Conservation (phyloP, 2,888 invertebrate genomes). For the Caradrina clavipalpis region DNA sequence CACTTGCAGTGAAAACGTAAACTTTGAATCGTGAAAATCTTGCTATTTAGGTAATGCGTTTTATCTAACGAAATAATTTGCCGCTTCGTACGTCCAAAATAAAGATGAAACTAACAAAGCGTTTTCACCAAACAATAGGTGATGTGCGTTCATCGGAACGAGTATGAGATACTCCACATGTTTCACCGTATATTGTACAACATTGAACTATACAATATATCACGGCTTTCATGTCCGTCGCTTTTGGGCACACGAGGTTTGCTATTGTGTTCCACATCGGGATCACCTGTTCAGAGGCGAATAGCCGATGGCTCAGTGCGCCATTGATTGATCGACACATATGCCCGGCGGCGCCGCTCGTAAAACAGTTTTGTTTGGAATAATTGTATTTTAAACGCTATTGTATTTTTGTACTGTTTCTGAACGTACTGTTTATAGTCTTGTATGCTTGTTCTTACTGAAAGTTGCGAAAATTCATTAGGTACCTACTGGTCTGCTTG, state of each 20-base stretch:
- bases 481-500: slow-evolving; percentile 5
- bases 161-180: slow-evolving; percentile 81
- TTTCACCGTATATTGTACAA: slow-evolving; percentile 67
- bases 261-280: slow-evolving; percentile 69
- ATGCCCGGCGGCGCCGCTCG: slow-evolving; percentile 52
- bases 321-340: slow-evolving; percentile 70
- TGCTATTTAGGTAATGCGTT: slow-evolving; percentile 12
- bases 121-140: slow-evolving; percentile 76
- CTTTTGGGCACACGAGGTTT: slow-evolving; percentile 56
- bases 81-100: slow-evolving; percentile 64
- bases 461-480: slow-evolving; percentile 7
- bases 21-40: slow-evolving; percentile 22
- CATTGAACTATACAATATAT: slow-evolving; percentile 55
- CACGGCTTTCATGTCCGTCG: slow-evolving; percentile 49
- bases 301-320: slow-evolving; percentile 67
- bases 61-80: slow-evolving; percentile 43
- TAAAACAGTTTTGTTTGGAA: slow-evolving; percentile 56
- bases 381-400: slow-evolving; percentile 51
- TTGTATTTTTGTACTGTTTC: slow-evolving; percentile 41
- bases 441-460: slow-evolving; percentile 3
- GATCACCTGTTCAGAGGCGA: slow-evolving; percentile 74
- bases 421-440: slow-evolving; percentile 23
- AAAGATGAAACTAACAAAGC: slow-evolving; percentile 75
- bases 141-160: slow-evolving; percentile 81
- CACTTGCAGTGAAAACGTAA: slow-evolving; percentile 14